Conservation (phyloP, 2,888 invertebrate genomes). For the Synanthedon tipuliformis region DNA sequence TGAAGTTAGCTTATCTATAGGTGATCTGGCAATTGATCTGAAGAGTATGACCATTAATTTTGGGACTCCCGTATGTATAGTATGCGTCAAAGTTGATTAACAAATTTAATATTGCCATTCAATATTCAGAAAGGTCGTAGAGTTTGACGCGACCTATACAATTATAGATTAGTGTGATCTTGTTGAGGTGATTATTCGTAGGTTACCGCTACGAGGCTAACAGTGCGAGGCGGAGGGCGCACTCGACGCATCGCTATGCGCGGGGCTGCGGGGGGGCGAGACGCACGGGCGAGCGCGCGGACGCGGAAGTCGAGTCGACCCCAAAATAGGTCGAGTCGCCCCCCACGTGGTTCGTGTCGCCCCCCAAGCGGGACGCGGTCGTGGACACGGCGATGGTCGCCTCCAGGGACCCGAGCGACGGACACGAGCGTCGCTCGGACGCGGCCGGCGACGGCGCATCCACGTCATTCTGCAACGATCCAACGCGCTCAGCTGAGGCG, state of each 20-base stretch:
- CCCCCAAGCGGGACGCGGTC: conserved; percentile 6
- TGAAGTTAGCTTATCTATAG: too few species aligned
- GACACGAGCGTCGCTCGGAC: conserved; percentile 41
- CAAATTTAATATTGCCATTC: too few species aligned
- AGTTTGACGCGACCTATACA: too few species aligned
- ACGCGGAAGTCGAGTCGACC: conserved; percentile 2
- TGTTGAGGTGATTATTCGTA: background rate
- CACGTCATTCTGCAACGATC: conserved; percentile 68
- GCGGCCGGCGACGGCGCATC: conserved; percentile 60
- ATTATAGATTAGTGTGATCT: background rate
- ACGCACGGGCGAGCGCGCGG: background rate
- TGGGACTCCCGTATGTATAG: too few species aligned
- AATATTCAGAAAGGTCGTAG: too few species aligned
- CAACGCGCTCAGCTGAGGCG: conserved; percentile 60
- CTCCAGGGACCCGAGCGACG: conserved; percentile 31
- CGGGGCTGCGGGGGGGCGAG: conserved; percentile 19
- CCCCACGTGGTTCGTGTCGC: background rate
- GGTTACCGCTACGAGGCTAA: background rate
- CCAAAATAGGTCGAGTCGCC: background rate
- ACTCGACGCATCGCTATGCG: conserved; percentile 17
- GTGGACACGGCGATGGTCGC: conserved; percentile 11
- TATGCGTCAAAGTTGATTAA: too few species aligned
- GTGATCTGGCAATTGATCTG: too few species aligned
- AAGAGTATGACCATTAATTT: too few species aligned
- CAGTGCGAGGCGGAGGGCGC: conserved; percentile 11